These are phyloP conservation scores for Hoplostethus mediterraneus DNA, from an alignment of 2,797 vertebrate genomes.

Conservation along the genomic window DNA sequence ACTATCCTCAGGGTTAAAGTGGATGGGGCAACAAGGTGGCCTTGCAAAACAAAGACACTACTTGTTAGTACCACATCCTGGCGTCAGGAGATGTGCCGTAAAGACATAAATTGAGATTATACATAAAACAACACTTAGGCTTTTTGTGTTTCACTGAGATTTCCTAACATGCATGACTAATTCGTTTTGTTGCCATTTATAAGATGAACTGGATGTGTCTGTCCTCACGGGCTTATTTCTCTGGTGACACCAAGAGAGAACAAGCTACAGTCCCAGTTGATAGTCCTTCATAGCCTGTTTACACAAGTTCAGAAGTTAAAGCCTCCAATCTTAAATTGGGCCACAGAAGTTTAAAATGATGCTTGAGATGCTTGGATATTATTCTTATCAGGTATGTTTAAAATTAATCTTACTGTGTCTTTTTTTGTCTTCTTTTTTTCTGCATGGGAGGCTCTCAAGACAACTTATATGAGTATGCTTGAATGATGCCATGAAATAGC, in stretches of 20 bases:
- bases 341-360: conserved; percentile 73
- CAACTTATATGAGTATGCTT: too few species aligned
- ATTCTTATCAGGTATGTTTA: conserved; percentile 91
- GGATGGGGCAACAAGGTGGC: conserved; percentile 89
- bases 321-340: conserved; percentile 36
- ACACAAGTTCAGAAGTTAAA: not conserved
- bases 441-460: not conserved
- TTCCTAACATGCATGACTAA: conserved; percentile 91
- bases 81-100: conserved; percentile 88
- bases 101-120: conserved; percentile 88
- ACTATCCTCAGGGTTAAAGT: conserved; percentile 78
- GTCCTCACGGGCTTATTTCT: conserved; percentile 50
- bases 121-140: conserved; percentile 87
- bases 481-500: too few species aligned
- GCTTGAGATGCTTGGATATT: conserved; percentile 95
- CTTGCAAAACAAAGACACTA: conserved; percentile 86
- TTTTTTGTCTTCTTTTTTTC: not conserved
- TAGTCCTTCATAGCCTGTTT: conserved; percentile 12
- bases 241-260: conserved; percentile 36
- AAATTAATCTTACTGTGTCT: not conserved
- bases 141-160: conserved; percentile 85
- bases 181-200: conserved; percentile 86
- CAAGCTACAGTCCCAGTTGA: conserved; percentile 22
- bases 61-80: conserved; percentile 90
- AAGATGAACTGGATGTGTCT: conserved; percentile 80